Base-by-base conservation (phyloP, 2,797 vertebrate species). In the Huso huso region DNA sequence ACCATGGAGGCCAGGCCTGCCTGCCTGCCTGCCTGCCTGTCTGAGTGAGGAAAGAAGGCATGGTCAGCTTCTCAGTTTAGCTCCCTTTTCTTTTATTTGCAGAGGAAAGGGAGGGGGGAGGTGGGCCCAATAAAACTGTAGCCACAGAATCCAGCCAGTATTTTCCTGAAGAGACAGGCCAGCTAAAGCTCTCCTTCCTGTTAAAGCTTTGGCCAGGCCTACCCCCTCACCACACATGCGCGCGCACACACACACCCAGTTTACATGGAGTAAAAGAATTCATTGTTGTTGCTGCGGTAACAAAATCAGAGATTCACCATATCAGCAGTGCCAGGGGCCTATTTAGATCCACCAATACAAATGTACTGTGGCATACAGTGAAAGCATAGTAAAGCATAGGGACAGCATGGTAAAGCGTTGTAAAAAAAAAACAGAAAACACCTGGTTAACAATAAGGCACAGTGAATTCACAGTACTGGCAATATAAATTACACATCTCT, bases 141-240 rank as follows among this genome's bases (percentile, higher is more conserved):
- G 69, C 73, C 72, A 48, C 71, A 73, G n/a, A 76, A 64, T 73
- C 77, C 72, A 61, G 68, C 23, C 70, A 71, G 52, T 74, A 69
- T 74, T 80, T 79, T 77, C 75, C 73, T 75, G 74, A 76, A 80
- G 75, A 77, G 75, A 76, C 74, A 13, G 69, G 65, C 63, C 61
- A 65, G 77, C 77, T 78, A 80, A 61, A 79, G 69, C 74, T 71
- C 72, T 76, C 74, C 76, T 83, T 84, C 74, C 77, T 78, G 79
- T 79, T 78, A 79, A 81, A 76, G 13, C 74, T 52, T 65, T 72
- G 71, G 79, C 72, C 75, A 72, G 77, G 78, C 78, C 37, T 49
- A 37, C 15, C 68, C 53, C 49, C 11, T 61, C 48, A 23, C 55
- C 13, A 49, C 61, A 62, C 53, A 53, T 15, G 13, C 58, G 51